Conservation (phyloP, 2,888 invertebrate genomes). For the Epinotia brunnichana region DNA sequence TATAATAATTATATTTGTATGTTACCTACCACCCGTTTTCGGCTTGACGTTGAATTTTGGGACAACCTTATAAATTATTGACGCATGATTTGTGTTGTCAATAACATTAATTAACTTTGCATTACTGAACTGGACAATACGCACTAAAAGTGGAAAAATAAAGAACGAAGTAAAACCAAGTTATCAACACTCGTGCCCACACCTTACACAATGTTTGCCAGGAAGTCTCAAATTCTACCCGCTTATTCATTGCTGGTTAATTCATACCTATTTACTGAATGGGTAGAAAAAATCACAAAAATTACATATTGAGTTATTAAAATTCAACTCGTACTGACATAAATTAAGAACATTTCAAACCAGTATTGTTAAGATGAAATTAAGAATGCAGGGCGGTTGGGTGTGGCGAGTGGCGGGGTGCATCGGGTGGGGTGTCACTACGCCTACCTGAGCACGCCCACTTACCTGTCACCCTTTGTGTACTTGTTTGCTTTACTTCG, state of each 20-base stretch:
- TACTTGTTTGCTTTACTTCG: background rate
- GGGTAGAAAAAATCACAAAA: background rate
- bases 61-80: too few species aligned
- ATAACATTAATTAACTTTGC: background rate
- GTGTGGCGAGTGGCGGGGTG: slow-evolving; percentile 34
- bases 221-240: background rate
- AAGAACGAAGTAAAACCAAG: background rate
- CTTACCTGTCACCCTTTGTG: slow-evolving; percentile 36
- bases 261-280: background rate
- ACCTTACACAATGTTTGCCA: background rate
- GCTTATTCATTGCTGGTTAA: background rate
- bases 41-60: too few species aligned
- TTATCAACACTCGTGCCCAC: background rate
- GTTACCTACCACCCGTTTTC: too few species aligned
- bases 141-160: background rate
- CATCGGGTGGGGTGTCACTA: slow-evolving; percentile 30
- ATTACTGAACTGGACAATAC: too few species aligned
- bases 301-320: background rate
- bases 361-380: slow-evolving; percentile 28
- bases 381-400: slow-evolving; percentile 27
- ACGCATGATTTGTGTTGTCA: background rate
- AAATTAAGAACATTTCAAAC: slow-evolving; percentile 21
- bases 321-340: background rate
- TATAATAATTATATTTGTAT: too few species aligned
- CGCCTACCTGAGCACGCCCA: slow-evolving; percentile 37